phyloP scores from a whole-genome alignment of 2,113 vertebrate genomes.

The Egretta garzetta region DNA sequence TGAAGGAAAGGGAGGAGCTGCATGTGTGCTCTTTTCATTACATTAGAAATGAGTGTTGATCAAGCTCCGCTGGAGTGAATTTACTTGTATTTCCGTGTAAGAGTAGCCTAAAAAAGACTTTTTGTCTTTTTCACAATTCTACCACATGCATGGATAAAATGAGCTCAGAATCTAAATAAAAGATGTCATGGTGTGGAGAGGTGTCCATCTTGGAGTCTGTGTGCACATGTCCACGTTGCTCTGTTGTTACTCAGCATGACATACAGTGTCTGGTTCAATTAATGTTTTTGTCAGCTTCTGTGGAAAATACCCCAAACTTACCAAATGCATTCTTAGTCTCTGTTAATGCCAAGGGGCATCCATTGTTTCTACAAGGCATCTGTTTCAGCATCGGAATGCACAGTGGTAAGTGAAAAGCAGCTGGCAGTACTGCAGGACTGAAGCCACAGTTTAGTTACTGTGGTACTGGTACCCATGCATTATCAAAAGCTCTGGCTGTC shows the following conservation, averaged over 20 bases:
- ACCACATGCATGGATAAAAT: not conserved
- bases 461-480: not conserved
- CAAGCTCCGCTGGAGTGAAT: not conserved
- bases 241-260: not conserved
- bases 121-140: not conserved
- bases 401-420: not conserved
- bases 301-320: not conserved
- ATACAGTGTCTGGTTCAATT: not conserved
- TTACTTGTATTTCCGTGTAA: not conserved
- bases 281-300: not conserved
- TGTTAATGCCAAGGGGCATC: not conserved
- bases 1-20: not conserved
- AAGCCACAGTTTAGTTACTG: not conserved
- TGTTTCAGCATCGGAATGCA: not conserved
- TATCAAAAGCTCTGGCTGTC: not conserved
- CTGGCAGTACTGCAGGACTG: not conserved
- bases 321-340: not conserved
- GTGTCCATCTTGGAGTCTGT: not conserved
- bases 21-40: not conserved
- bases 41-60: not conserved
- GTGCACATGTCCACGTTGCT: not conserved
- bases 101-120: not conserved
- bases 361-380: not conserved
- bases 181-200: not conserved
- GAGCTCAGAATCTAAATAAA: not conserved